Evolutionary conservation across 2,797 vertebrate genomes (phyloP).

Genomic region (Sebastes hubbsi): DNA sequence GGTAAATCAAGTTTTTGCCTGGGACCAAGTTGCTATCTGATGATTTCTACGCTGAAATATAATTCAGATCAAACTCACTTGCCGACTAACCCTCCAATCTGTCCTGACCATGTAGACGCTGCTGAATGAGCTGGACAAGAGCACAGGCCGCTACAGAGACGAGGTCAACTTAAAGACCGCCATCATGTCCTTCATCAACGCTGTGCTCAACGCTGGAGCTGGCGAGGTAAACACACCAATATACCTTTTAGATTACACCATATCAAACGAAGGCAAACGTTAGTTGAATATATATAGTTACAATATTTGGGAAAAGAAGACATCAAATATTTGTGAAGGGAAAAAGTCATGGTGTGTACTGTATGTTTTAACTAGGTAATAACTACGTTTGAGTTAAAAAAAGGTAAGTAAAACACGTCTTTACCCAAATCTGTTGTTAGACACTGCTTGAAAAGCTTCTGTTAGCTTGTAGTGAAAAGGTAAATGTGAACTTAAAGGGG

Average conservation of each 20-base stretch:
- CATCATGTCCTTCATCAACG: slow-evolving; percentile 99
- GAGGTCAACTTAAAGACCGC: slow-evolving; percentile 98
- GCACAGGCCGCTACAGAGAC: slow-evolving; percentile 92
- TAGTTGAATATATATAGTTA: background rate
- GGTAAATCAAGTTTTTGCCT: background rate
- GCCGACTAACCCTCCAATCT: background rate
- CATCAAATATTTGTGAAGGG: background rate
- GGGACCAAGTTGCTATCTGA: background rate
- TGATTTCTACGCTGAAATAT: background rate
- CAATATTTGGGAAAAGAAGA: background rate
- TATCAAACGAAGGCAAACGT: background rate
- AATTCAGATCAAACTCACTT: background rate
- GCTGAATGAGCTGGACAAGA: slow-evolving; percentile 93
- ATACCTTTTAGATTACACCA: background rate
- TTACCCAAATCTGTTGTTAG: background rate
- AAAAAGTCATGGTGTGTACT: background rate
- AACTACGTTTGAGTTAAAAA: background rate
- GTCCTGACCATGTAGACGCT: slow-evolving; percentile 81
- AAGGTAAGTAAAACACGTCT: background rate
- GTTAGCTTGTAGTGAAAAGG: background rate
- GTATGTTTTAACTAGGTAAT: background rate
- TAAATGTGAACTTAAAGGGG: background rate
- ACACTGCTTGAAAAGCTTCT: background rate
- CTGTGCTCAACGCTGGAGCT: slow-evolving; percentile 94
- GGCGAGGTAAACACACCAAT: slow-evolving; percentile 87